phyloP scores from a whole-genome alignment of 1,140 invertebrate genomes.

The Nylanderia fulva region DNA sequence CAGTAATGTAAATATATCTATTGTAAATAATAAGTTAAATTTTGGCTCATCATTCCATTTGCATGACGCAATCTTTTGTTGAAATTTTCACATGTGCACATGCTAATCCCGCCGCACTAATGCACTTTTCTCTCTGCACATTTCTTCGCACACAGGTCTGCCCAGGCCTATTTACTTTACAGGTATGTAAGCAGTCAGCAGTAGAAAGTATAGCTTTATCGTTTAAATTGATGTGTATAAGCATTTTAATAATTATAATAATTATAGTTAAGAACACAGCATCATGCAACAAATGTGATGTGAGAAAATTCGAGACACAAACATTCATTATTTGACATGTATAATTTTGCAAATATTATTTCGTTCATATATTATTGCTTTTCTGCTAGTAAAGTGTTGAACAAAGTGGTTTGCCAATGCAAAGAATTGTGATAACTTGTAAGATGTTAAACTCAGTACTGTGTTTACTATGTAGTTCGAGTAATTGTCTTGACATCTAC shows the following conservation, averaged over 20 bases:
- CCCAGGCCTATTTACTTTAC: constrained; percentile 75
- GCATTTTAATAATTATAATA: neutral
- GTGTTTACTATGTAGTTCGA: constrained; percentile 21
- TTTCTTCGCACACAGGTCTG: constrained; percentile 70
- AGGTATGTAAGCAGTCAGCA: constrained; percentile 68
- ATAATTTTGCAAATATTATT: neutral
- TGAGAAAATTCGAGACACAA: neutral
- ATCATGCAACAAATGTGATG: neutral
- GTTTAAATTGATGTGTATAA: neutral
- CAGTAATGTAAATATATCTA: constrained; percentile 17
- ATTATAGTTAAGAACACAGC: neutral
- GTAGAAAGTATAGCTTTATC: neutral
- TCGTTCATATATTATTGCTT: neutral
- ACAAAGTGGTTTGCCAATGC: neutral
- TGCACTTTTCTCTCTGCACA: constrained; percentile 76
- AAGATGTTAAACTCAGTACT: constrained; percentile 12
- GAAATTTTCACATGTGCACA: constrained; percentile 35
- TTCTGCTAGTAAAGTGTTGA: neutral
- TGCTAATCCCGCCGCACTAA: constrained; percentile 69
- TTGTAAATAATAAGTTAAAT: neutral
- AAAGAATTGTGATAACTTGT: constrained; percentile 14
- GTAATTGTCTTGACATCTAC: constrained; percentile 59
- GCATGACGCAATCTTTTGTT: constrained; percentile 28
- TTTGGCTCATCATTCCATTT: constrained; percentile 14
- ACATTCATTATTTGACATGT: neutral